phyloP scores from a whole-genome alignment of 2,113 vertebrate genomes.

The Ammodytes marinus region DNA sequence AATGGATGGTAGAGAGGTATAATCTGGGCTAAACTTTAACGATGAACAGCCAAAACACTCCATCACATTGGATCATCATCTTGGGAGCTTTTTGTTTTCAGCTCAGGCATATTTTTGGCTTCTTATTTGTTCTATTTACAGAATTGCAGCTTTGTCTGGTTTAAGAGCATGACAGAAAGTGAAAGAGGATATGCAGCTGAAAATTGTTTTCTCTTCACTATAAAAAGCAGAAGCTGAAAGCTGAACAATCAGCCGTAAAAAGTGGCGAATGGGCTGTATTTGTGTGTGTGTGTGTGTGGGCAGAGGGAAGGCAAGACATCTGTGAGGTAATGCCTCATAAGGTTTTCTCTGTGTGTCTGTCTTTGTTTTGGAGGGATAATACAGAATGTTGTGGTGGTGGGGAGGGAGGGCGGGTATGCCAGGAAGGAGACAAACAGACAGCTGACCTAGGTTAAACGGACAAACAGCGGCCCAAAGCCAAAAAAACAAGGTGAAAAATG shows the following conservation, averaged over 20 bases:
- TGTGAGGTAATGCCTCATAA: slow-evolving; percentile 41
- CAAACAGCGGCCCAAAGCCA: slow-evolving; percentile 6
- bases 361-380: slow-evolving; percentile 10
- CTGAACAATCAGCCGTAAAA: slow-evolving; percentile 60
- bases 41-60: neutral
- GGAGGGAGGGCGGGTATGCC: neutral
- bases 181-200: slow-evolving; percentile 73
- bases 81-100: neutral
- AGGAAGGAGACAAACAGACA: slow-evolving; percentile 8
- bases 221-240: slow-evolving; percentile 70
- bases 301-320: slow-evolving; percentile 15
- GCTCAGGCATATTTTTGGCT: neutral
- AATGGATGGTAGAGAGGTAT: neutral
- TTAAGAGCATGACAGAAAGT: slow-evolving; percentile 48
- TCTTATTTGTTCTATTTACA: neutral
- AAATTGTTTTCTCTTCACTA: slow-evolving; percentile 49
- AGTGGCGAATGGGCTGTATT: slow-evolving; percentile 41
- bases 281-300: neutral
- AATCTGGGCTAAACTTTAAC: neutral
- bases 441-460: slow-evolving; percentile 21
- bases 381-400: neutral
- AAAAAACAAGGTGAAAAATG: slow-evolving; percentile 28
- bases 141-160: slow-evolving; percentile 39
- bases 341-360: slow-evolving; percentile 20
- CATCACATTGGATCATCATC: neutral